Conservation (phyloP, 2,113 vertebrate genomes). For the Origma solitaria region DNA sequence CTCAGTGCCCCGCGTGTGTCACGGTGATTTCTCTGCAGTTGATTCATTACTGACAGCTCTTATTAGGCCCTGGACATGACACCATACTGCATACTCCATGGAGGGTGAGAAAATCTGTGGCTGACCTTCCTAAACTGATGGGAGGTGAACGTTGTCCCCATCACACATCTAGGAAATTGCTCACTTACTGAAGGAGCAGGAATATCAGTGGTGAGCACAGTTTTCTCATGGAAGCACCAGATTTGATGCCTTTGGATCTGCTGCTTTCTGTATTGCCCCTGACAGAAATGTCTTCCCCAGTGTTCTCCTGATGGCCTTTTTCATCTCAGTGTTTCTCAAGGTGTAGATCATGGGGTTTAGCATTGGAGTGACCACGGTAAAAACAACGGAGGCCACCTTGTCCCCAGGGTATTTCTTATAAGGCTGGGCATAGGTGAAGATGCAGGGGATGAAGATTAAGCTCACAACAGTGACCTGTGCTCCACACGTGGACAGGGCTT, state of each 20-base stretch:
- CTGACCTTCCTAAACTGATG: neutral
- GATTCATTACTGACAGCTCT: neutral
- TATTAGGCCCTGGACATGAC: neutral
- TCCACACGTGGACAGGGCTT: conserved; percentile 57
- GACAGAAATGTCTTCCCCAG: neutral
- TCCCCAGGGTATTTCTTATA: neutral
- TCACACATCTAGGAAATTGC: neutral
- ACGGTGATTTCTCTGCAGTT: neutral
- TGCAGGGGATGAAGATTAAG: conserved; percentile 46
- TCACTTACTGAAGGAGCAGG: neutral
- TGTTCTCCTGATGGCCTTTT: neutral
- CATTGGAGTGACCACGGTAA: conserved; percentile 31
- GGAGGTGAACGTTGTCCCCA: neutral
- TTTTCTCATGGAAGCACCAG: neutral
- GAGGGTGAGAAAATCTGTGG: neutral
- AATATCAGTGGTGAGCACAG: neutral
- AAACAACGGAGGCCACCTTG: conserved; percentile 30
- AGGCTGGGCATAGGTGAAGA: conserved; percentile 53
- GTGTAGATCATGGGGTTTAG: conserved; percentile 47
- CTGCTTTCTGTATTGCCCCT: neutral
- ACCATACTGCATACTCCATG: neutral
- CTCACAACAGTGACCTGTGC: conserved; percentile 51
- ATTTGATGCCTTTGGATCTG: neutral
- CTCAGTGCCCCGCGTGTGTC: neutral
- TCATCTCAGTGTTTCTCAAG: conserved; percentile 50